Base-by-base conservation (phyloP, 2,113 vertebrate genomes). In the Nicator chloris region DNA sequence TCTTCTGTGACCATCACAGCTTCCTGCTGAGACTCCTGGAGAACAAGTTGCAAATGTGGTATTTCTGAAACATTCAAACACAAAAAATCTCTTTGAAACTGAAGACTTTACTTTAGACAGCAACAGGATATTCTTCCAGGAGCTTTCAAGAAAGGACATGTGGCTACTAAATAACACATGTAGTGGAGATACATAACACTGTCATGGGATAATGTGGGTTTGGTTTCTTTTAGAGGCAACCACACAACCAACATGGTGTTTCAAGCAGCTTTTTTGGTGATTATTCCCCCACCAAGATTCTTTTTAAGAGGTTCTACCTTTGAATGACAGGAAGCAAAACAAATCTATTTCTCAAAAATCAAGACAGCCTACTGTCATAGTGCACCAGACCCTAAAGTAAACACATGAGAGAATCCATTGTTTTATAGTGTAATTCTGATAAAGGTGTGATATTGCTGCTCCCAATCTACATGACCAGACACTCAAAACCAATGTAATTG, bases 61-160 rank as follows among this genome's bases (percentile, higher is more conserved):
- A 81, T 82, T 95, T 97, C 98, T 98, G 97, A 96, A 98, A 98
- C 22, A 77, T 73, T 66, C 35, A 92, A 82, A 75, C 53, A 81
- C 6, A 90, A 87, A 57, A 22, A 57, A 30, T 3, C 20, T 54
- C 1, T 57, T 53, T 72, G 26, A 45, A 76, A 93, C 78, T 13
- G 51, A 61, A 72, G 80, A 57, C 6, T 37, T 39, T 61, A 10
- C 35, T 59, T 82, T 65, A 61, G 37, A 82, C 28, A 78, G 19
- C 28, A 44, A 79, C 6, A 53, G 13, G 37, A 71, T 47, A 42
- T 37, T n/a, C 35, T 65, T 56, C 27, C 54, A 65, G 50, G 6
- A 70, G 44, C 60, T 75, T 73, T 30, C 10, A 2, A 83, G 27
- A 83, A 69, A 47, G 35, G 19, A 49, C 47, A 86, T 2, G 2